phyloP scores from a whole-genome alignment of 2,113 vertebrate genomes.

The Polypterus senegalus region DNA sequence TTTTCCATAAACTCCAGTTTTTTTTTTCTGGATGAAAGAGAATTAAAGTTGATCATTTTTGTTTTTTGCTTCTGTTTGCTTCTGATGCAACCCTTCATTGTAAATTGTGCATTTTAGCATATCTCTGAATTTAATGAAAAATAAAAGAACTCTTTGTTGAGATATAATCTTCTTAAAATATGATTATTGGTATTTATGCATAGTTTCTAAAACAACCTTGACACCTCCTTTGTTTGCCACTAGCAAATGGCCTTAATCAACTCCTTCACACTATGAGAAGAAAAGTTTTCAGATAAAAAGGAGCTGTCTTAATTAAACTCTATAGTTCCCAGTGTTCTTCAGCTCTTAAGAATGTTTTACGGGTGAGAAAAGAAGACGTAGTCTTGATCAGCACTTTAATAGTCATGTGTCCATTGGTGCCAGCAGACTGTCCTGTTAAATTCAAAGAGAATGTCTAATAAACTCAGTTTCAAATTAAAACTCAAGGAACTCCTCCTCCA shows the following conservation, averaged over 20 bases:
- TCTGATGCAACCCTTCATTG: no score
- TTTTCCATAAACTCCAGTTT: no score
- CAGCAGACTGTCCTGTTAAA: constrained; percentile 46
- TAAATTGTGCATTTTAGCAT: no score
- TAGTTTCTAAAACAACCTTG: no score
- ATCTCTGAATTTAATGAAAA: no score
- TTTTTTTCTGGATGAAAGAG: no score
- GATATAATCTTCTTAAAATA: no score
- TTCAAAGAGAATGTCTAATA: constrained; percentile 40
- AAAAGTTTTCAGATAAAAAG: constrained; percentile 30
- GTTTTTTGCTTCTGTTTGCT: no score
- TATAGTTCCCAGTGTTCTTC: constrained; percentile 22
- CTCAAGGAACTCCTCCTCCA: constrained; percentile 27
- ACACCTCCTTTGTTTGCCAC: not conserved
- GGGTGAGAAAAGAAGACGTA: constrained; percentile 29
- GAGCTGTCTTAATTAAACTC: constrained; percentile 43
- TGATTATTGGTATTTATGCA: no score
- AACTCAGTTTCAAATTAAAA: constrained; percentile 44
- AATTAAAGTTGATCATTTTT: no score
- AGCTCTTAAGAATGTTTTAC: constrained; percentile 35
- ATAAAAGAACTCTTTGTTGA: no score
- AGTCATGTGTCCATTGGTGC: constrained; percentile 30
- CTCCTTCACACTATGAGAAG: constrained; percentile 21
- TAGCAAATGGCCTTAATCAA: constrained; percentile 25
- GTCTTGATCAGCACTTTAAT: constrained; percentile 30